These are phyloP conservation scores for Heteromormyrus szaboi DNA, from an alignment of 2,797 vertebrate species.

Conservation along the genomic window DNA sequence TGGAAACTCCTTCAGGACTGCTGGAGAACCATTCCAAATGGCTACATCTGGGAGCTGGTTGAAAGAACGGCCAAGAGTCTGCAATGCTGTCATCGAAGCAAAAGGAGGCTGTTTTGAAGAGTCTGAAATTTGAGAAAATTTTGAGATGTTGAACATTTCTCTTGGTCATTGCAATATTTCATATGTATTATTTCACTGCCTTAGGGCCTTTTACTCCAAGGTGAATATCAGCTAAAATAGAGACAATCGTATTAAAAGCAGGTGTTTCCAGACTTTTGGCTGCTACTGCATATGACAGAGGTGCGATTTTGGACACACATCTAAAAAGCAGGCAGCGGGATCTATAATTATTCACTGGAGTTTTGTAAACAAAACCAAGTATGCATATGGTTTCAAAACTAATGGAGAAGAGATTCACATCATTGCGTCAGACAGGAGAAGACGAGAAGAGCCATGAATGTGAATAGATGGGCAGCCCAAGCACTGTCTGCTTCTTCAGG, in stretches of 20 bases:
- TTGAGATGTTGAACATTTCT: background rate
- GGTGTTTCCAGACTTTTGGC: background rate
- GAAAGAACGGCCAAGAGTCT: background rate
- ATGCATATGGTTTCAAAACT: background rate
- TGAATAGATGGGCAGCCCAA: conserved; percentile 33
- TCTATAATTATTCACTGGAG: background rate
- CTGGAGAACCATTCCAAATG: background rate
- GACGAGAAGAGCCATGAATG: conserved; percentile 21
- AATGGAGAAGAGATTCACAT: background rate
- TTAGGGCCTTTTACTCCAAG: background rate
- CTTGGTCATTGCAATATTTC: background rate
- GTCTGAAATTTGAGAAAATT: too few species aligned
- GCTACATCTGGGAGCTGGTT: background rate
- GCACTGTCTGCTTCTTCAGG: conserved; percentile 40
- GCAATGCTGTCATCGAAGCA: background rate
- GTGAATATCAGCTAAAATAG: background rate
- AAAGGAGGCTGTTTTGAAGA: background rate
- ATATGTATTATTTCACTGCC: background rate
- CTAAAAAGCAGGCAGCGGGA: background rate
- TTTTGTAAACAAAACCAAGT: background rate
- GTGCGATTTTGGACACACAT: background rate
- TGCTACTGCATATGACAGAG: background rate
- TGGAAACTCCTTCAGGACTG: background rate
- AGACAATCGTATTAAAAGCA: background rate
- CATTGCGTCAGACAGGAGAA: background rate